Conservation (phyloP, 2,113 vertebrate species). For the Cyprinodon variegatus region DNA sequence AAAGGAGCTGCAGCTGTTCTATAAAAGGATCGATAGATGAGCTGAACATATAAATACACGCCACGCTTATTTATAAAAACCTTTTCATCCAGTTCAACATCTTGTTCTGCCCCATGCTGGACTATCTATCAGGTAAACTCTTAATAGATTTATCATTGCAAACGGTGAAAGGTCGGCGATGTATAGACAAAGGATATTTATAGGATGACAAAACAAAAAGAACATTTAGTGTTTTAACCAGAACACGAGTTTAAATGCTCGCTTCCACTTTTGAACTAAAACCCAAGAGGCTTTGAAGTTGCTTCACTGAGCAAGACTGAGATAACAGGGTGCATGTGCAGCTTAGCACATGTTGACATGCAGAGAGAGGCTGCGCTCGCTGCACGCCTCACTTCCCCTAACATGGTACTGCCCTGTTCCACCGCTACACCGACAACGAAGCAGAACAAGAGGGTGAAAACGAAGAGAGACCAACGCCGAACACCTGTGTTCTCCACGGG, state of each 20-base stretch:
- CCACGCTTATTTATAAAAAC: not conserved
- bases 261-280: slow-evolving; percentile 22
- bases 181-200: not conserved
- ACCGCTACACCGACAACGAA: slow-evolving; percentile 36
- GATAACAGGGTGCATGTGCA: slow-evolving; percentile 31
- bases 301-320: slow-evolving; percentile 45
- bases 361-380: slow-evolving; percentile 1
- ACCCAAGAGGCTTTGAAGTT: slow-evolving; percentile 45
- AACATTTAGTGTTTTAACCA: not conserved
- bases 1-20: no score
- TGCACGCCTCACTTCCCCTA: slow-evolving; percentile 49
- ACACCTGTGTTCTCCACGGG: not conserved
- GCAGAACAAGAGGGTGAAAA: not conserved
- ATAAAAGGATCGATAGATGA: no score
- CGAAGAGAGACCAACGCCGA: not conserved
- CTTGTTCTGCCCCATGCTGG: no score
- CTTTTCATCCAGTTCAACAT: not conserved
- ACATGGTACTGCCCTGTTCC: slow-evolving; percentile 40
- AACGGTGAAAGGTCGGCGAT: no score
- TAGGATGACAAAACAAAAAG: not conserved
- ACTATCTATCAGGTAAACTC: not conserved
- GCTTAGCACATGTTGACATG: slow-evolving; percentile 7
- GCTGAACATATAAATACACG: no score
- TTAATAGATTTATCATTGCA: no score
- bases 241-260: no score